Percentiles rank a stretch among this genome's conserved stretches.
These are phyloP conservation scores for Drosophila tani DNA, from an alignment of 1,140 invertebrate genomes.

Conservation along the genomic window DNA sequence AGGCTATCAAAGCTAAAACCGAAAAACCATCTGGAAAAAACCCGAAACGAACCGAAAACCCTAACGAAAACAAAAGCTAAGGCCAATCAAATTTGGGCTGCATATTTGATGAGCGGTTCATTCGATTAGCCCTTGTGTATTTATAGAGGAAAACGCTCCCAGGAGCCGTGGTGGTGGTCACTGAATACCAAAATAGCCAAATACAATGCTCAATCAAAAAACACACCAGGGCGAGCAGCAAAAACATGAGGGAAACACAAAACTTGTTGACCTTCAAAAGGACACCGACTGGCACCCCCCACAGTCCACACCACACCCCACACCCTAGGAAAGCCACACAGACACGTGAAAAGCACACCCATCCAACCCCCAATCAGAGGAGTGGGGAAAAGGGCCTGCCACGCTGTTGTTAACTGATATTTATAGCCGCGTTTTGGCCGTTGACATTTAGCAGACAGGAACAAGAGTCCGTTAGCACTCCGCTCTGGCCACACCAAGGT, in stretches of 20 bases:
- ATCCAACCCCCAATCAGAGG: constrained; percentile 14
- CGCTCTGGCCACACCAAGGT: constrained; percentile 16
- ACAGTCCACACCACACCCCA: constrained; percentile 7
- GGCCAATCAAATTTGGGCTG: constrained; percentile 42
- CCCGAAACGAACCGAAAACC: constrained; percentile 18
- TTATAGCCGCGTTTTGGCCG: constrained; percentile 74
- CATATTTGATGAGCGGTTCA: constrained; percentile 41
- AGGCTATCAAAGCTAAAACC: background rate
- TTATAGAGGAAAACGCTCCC: constrained; percentile 36
- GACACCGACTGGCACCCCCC: constrained; percentile 60
- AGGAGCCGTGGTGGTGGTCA: constrained; percentile 28
- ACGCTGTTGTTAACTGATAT: constrained; percentile 54
- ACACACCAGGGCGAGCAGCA: constrained; percentile 23
- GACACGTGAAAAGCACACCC: constrained; percentile 45
- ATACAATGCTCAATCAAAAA: constrained; percentile 55
- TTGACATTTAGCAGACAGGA: constrained; percentile 66
- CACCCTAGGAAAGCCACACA: constrained; percentile 19
- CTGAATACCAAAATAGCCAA: constrained; percentile 57
- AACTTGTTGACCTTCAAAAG: constrained; percentile 81
- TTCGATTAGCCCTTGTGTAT: constrained; percentile 38
- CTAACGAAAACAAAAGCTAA: constrained; percentile 22
- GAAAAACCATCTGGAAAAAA: constrained; percentile 29
- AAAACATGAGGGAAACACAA: constrained; percentile 37
- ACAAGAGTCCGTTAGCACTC: constrained; percentile 41
- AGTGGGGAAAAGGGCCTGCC: constrained; percentile 9